These are phyloP conservation scores for Lamellibrachia luymesi DNA, from an alignment of 1,140 invertebrate species.

Conservation along the genomic window DNA sequence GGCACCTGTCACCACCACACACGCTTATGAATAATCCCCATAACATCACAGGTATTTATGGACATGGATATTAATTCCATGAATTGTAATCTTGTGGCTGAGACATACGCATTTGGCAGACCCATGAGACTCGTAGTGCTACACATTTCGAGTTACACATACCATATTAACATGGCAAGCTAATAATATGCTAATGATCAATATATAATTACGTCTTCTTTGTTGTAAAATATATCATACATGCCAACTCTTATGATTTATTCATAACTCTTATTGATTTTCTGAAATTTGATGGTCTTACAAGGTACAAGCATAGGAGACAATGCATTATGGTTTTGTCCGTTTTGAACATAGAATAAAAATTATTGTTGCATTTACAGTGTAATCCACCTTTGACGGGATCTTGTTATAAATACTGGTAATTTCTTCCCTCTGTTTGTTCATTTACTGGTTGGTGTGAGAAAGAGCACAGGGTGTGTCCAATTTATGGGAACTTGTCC, in stretches of 20 bases:
- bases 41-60: neutral
- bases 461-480: neutral
- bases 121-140: neutral
- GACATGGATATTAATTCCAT: neutral
- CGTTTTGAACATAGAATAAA: no score
- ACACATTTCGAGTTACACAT: neutral
- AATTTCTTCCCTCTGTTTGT: neutral
- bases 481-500: neutral
- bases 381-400: no score
- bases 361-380: no score
- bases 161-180: neutral
- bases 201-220: neutral
- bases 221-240: neutral
- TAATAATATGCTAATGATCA: neutral
- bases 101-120: neutral
- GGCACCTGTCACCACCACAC: neutral
- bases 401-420: no score
- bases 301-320: no score
- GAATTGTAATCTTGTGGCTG: neutral
- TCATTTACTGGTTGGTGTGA: neutral
- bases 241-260: no score
- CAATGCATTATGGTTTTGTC: no score
- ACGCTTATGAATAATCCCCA: neutral
- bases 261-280: neutral
- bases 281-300: neutral